Evolutionary conservation across 2,113 vertebrate species (phyloP).

Genomic region (Amazona vittata): DNA sequence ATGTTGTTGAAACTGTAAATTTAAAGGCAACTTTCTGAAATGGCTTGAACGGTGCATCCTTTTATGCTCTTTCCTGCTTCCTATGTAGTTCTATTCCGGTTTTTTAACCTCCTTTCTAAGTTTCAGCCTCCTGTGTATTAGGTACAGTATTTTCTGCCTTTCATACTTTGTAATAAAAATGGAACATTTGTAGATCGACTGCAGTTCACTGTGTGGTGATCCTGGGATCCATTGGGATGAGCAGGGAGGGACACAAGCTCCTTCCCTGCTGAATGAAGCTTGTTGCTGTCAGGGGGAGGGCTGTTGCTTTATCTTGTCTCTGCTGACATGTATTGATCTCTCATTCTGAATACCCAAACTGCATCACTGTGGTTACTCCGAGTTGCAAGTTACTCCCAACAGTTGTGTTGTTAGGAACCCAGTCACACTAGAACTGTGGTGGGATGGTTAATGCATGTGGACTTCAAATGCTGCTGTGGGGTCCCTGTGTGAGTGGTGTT

Average conservation of each 20-base stretch:
- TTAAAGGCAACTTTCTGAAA: constrained; percentile 66
- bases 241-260: neutral
- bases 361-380: neutral
- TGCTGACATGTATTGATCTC: neutral
- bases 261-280: neutral
- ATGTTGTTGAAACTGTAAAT: constrained; percentile 64
- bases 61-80: constrained; percentile 70
- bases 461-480: neutral
- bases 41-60: constrained; percentile 68
- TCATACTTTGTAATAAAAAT: constrained; percentile 85
- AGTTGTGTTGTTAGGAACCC: neutral
- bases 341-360: neutral
- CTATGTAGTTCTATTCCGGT: constrained; percentile 69
- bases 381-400: neutral
- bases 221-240: neutral
- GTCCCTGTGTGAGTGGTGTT: neutral
- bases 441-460: neutral
- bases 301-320: neutral
- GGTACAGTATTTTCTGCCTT: constrained; percentile 82
- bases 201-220: constrained; percentile 69
- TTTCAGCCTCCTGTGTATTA: constrained; percentile 79
- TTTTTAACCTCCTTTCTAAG: constrained; percentile 74
- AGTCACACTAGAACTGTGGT: neutral
- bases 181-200: constrained; percentile 78
- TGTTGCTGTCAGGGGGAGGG: neutral